These are phyloP conservation scores for Gnatocerus cornutus DNA, from an alignment of 2,888 invertebrate genomes.

Conservation along the genomic window DNA sequence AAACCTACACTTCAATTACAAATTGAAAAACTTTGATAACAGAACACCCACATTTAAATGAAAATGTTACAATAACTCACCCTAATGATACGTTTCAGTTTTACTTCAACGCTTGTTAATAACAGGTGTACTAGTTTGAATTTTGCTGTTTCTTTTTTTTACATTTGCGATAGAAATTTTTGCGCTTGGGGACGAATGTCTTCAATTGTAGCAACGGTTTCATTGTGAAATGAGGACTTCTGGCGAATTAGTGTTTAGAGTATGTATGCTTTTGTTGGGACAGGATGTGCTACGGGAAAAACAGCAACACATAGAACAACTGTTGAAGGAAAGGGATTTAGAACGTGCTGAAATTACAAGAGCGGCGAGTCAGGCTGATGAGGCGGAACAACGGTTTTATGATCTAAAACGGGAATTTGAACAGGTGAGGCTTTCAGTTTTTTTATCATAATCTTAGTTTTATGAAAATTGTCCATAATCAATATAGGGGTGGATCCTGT, in stretches of 20 bases:
- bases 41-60: constrained; percentile 16
- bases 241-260: constrained; percentile 51
- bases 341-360: constrained; percentile 92
- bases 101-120: constrained; percentile 12
- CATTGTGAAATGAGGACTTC: constrained; percentile 57
- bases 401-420: constrained; percentile 78
- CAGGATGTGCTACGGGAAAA: constrained; percentile 95
- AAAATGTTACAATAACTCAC: constrained; percentile 42
- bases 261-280: constrained; percentile 54
- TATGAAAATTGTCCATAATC: no score
- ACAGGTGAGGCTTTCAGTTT: constrained; percentile 71
- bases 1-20: constrained; percentile 36
- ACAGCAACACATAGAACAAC: constrained; percentile 93
- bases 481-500: no score
- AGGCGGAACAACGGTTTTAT: constrained; percentile 79
- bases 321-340: constrained; percentile 92
- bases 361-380: constrained; percentile 86
- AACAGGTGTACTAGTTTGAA: constrained; percentile 23
- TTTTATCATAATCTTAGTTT: no score
- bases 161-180: background rate
- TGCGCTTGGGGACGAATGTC: constrained; percentile 26
- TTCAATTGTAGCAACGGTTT: constrained; percentile 42
- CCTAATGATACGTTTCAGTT: constrained; percentile 37
- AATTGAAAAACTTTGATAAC: constrained; percentile 40
- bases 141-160: constrained; percentile 7